Evolutionary conservation across 1,140 invertebrate genomes (phyloP), one percentile per base, ranked within the genome.

Genomic region (Drosophila nikananu): DNA sequence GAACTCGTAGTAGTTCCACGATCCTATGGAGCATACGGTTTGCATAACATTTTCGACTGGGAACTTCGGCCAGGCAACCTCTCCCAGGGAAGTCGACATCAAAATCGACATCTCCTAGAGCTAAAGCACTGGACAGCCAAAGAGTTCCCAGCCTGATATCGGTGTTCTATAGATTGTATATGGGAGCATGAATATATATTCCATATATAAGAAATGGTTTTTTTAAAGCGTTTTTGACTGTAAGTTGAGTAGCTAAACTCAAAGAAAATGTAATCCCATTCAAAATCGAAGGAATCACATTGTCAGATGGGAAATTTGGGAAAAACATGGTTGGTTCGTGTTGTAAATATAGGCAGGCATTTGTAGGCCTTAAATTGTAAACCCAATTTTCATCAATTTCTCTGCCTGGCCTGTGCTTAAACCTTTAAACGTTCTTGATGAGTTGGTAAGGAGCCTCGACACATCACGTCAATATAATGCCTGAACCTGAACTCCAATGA

Each of bases 91-190:
- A 72, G 35, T 48, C 17, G 17, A 51, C 65, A 46, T 46, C 17
- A 9, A 42, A 52, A 72, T 39, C 3, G 12, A 51, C 44, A 73
- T 72, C 25, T 35, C 23, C n/a, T 13, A 25, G 8, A 7, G 25
- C 49, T 25, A 51, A 17, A 9, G 17, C 19, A 17, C 8, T 17
- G 15, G 25, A 17, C 21, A 25, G 3, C 19, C 5, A 12, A 35
- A 23, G 17, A 39, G 32, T 72, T 72, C 68, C 65, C 68, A 72
- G 30, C 5, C 52, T 72, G 70, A 71, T 73, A 39, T 35, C 23
- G 8, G 9, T 58, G 44, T 2, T n/a, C 32, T 23, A 42, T 12
- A 2, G 57, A n/a, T 6, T 35, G 25, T 44, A 58, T 15, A 10
- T 41, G 30, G 7, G 1, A 2, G 32, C 7, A 23, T 5, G 30